Evolutionary conservation across 2,113 vertebrate species (phyloP), one percentile per base, ranked within the genome.

Genomic region (Peromyscus polionotus): DNA sequence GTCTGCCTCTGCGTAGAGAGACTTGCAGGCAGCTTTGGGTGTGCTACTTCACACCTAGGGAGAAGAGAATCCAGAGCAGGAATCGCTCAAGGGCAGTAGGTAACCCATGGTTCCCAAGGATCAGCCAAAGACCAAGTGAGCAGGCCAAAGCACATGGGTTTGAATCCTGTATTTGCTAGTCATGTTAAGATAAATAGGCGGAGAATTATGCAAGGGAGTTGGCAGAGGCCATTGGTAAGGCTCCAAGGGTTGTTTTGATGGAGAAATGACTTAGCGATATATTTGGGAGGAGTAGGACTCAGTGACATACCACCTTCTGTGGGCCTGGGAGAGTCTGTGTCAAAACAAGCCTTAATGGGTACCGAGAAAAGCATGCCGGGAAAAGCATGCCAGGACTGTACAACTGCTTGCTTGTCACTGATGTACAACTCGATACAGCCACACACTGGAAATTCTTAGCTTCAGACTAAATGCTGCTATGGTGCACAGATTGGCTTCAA

Each of bases 221-320:
- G 95, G 94, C 91, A 91, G 75, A 24, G 2, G 22, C 11, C 3
- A 12, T 88, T 63, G 45, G 65, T 75, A 45, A 92, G 73, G 20
- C 85, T 91, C 70, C 3, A 48, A 54, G 84, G 36, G 51, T 91
- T 97, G 89, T 97, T 97, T 96, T 90, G 89, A 80, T 89, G 91
- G 96, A 96, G 86, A 94, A 92, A 93, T 95, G 88, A 97, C 63
- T 95, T 95, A 75, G 94, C 70, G 95, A 70, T 93, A 76, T 90
- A n/a, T 67, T 22, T 68, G 42, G 51, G 42, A 68, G 17, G 80
- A 68, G 28, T 36, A n/a, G 57, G 33, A 42, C 39, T 77, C 28
- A 45, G 65, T n/a, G 59, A 68, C 79, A 36, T 14, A 36, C 39
- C 42, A 20, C 51, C 57, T 91, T 88, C 94, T 92, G 31, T 70